Percentiles rank a stretch among this genome's conserved stretches.
Evolutionary conservation across 2,113 vertebrate genomes (phyloP).

Genomic region (Boulengeromyrus knoepffleri): DNA sequence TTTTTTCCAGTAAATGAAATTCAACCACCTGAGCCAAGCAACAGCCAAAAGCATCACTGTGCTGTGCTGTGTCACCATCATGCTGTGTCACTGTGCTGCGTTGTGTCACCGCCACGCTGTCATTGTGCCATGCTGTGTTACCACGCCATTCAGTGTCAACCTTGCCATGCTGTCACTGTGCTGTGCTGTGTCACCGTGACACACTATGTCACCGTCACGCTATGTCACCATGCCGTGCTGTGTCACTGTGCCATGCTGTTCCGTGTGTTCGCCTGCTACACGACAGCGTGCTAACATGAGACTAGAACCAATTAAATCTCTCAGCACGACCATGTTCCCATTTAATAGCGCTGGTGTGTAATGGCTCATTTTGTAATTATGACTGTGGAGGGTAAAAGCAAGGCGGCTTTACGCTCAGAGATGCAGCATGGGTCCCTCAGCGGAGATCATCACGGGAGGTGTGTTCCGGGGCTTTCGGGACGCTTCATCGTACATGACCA

Average conservation of each 20-base stretch:
- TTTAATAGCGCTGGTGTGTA: background rate
- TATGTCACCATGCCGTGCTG: background rate
- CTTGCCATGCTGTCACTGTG: background rate
- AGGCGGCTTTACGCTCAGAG: background rate
- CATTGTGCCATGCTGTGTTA: background rate
- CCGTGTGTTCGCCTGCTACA: background rate
- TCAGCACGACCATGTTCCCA: background rate
- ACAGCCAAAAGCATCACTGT: background rate
- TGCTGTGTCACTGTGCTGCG: background rate
- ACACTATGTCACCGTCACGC: background rate
- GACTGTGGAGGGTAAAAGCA: background rate
- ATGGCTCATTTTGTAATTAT: slow-evolving; percentile 5
- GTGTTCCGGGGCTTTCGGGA: background rate
- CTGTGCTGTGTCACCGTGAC: background rate
- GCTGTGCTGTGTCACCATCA: background rate
- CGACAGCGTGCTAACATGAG: background rate
- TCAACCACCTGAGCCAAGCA: background rate
- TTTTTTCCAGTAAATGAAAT: background rate
- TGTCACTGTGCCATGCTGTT: background rate
- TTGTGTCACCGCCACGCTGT: background rate
- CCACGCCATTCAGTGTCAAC: background rate
- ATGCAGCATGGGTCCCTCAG: background rate
- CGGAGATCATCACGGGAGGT: background rate
- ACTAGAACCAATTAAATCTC: background rate
- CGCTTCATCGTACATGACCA: background rate